Conservation (phyloP, 2,888 invertebrate genomes). For the Selenia dentaria region DNA sequence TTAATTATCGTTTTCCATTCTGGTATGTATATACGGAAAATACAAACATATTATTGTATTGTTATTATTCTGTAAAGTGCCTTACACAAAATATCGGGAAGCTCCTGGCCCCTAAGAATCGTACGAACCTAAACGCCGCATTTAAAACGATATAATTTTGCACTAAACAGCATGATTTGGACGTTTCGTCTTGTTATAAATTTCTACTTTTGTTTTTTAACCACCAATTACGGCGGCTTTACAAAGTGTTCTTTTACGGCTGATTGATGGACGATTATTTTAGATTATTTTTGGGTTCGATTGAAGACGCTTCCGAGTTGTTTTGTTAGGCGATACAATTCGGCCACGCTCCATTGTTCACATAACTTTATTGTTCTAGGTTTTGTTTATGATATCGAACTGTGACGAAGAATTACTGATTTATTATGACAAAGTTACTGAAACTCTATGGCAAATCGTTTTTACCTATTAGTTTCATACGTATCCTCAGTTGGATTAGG, state of each 20-base stretch:
- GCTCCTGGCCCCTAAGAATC: constrained; percentile 57
- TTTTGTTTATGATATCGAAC: constrained; percentile 49
- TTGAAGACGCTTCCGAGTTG: constrained; percentile 73
- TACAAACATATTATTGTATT: no score
- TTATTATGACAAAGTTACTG: no score
- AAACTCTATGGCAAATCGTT: no score
- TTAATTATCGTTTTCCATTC: no score
- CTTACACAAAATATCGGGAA: not conserved
- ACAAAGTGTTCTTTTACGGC: constrained; percentile 59
- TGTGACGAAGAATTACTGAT: constrained; percentile 22
- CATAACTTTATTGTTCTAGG: constrained; percentile 47
- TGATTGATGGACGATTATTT: constrained; percentile 81
- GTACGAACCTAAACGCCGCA: constrained; percentile 74
- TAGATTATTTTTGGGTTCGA: constrained; percentile 59
- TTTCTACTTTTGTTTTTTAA: constrained; percentile 80
- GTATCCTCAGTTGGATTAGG: no score
- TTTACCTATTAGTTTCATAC: no score
- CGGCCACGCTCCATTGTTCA: constrained; percentile 51
- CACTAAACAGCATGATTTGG: constrained; percentile 81
- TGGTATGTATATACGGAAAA: no score
- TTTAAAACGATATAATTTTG: constrained; percentile 81
- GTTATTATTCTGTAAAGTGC: no score
- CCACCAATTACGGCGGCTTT: constrained; percentile 68
- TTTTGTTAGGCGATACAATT: constrained; percentile 59
- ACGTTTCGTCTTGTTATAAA: constrained; percentile 78